phyloP scores from a whole-genome alignment of 2,888 invertebrate species.

The Dusona sp. region DNA sequence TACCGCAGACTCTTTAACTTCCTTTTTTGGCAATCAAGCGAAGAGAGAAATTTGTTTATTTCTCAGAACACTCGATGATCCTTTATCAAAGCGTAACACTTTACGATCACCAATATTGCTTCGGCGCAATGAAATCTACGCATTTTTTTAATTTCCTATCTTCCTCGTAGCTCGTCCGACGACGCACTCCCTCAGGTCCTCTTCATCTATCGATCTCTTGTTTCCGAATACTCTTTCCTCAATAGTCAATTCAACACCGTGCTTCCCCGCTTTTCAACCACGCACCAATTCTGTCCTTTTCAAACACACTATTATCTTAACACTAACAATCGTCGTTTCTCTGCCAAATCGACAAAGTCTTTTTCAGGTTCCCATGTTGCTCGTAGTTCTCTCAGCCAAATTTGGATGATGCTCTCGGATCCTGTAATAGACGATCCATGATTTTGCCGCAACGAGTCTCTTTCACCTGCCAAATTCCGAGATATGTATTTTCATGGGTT shows the following conservation, averaged over 20 bases:
- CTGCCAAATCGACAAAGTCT: conserved; percentile 79
- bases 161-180: background rate
- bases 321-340: conserved; percentile 73
- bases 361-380: conserved; percentile 84
- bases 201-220: background rate
- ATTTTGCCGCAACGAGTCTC: conserved; percentile 64
- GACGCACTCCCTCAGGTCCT: background rate
- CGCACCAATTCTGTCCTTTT: conserved; percentile 37
- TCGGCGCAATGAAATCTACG: conserved; percentile 47
- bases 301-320: conserved; percentile 70
- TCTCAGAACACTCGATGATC: conserved; percentile 69
- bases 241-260: conserved; percentile 22
- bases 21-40: background rate
- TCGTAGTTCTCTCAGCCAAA: conserved; percentile 80
- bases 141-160: conserved; percentile 61
- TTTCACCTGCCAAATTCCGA: conserved; percentile 55
- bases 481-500: background rate
- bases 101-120: conserved; percentile 53
- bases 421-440: conserved; percentile 83
- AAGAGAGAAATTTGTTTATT: background rate
- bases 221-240: background rate
- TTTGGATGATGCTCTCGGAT: conserved; percentile 83
- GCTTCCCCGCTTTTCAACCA: background rate
- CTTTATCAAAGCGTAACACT: conserved; percentile 64
- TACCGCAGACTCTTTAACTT: background rate